Percentiles rank a stretch among this genome's conserved stretches.
These are phyloP conservation scores for Drosophila nigrodunni DNA, from an alignment of 1,140 invertebrate genomes.

Conservation along the genomic window DNA sequence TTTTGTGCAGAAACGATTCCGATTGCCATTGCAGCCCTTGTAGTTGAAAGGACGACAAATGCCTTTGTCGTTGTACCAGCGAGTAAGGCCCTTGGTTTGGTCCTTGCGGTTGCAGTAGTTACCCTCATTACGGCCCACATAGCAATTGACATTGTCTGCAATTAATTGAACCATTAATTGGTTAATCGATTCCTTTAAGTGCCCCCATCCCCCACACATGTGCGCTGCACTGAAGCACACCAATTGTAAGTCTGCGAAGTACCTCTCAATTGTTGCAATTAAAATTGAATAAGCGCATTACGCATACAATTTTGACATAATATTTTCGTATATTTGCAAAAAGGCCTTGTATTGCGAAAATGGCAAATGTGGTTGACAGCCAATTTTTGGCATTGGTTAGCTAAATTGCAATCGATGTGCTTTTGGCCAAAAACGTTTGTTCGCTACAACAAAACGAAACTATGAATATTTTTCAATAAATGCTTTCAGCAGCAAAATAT, in stretches of 20 bases:
- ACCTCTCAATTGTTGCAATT: constrained; percentile 63
- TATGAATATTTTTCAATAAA: constrained; percentile 1
- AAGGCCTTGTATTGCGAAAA: constrained; percentile 23
- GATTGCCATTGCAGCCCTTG: constrained; percentile 79
- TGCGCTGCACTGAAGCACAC: constrained; percentile 23
- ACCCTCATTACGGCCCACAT: constrained; percentile 76
- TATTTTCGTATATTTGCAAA: constrained; percentile 55
- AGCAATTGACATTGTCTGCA: constrained; percentile 80
- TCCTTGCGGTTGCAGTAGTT: constrained; percentile 82
- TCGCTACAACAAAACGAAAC: neutral
- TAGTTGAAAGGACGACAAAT: constrained; percentile 69
- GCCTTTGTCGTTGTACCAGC: constrained; percentile 80
- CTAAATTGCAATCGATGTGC: neutral
- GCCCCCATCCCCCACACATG: neutral
- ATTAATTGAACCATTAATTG: constrained; percentile 30
- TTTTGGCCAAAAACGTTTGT: constrained; percentile 12
- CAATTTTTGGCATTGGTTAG: constrained; percentile 24
- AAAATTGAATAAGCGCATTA: constrained; percentile 37
- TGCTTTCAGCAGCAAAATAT: neutral
- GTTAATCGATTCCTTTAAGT: constrained; percentile 46
- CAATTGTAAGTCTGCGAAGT: neutral
- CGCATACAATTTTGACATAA: constrained; percentile 38
- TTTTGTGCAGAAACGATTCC: constrained; percentile 77
- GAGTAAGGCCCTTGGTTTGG: constrained; percentile 63
- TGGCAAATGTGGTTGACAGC: constrained; percentile 4